Conservation (phyloP, 2,888 invertebrate genomes). For the Chironomus riparius region DNA sequence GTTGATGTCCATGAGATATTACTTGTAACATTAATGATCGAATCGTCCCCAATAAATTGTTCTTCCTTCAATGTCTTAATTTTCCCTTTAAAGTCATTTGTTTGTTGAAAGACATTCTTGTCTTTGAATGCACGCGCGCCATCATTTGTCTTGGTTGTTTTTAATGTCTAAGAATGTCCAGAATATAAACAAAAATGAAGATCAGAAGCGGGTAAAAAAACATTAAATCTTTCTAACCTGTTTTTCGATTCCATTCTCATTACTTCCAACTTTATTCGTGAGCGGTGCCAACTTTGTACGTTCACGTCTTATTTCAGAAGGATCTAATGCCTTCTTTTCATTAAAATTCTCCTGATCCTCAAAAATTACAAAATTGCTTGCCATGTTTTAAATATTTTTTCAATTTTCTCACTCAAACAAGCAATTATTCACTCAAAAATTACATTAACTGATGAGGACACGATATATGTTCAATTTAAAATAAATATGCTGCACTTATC, state of each 20-base stretch:
- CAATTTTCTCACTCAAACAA: neutral
- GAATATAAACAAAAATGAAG: neutral
- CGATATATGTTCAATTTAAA: too few species aligned
- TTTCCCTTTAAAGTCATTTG: neutral
- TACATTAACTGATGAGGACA: too few species aligned
- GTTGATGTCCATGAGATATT: neutral
- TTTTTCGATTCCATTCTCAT: constrained; percentile 12
- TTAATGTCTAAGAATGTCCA: neutral
- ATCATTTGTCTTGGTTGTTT: neutral
- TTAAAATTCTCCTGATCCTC: constrained; percentile 21
- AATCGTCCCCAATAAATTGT: neutral
- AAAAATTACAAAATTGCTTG: constrained; percentile 16
- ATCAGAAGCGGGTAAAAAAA: neutral
- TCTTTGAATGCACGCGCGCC: constrained; percentile 3
- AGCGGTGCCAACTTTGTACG: neutral
- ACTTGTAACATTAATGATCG: constrained; percentile 10
- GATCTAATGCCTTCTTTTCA: neutral
- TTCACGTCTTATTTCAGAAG: neutral
- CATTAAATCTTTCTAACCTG: constrained; percentile 13
- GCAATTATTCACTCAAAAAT: neutral
- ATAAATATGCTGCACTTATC: too few species aligned
- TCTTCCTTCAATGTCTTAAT: neutral
- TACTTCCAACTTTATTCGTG: neutral
- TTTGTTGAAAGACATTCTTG: neutral
- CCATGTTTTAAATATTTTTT: constrained; percentile 9